Evolutionary conservation across 2,797 vertebrate species (phyloP).

Genomic region (Natrix natrix): DNA sequence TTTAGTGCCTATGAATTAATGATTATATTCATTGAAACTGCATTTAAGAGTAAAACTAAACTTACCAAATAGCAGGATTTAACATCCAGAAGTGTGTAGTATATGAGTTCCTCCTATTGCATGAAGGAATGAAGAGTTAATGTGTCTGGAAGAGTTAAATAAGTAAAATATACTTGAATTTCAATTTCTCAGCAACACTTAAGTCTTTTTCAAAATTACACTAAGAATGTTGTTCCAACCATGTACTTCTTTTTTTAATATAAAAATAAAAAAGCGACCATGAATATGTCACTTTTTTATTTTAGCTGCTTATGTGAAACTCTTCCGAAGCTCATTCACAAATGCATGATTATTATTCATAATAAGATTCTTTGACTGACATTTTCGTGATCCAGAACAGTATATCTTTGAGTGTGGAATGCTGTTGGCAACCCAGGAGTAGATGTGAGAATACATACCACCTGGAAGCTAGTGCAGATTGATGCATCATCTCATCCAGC

Average conservation of each 20-base stretch:
- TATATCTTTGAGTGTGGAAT: neutral
- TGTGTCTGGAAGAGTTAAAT: neutral
- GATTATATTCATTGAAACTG: neutral
- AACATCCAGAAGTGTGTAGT: neutral
- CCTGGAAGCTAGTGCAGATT: neutral
- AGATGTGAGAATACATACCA: neutral
- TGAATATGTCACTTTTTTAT: neutral
- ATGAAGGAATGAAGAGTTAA: neutral
- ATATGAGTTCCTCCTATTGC: neutral
- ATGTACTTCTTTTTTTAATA: neutral
- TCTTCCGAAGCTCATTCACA: neutral
- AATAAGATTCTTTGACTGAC: neutral
- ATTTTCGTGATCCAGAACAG: neutral
- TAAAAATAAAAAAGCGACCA: neutral
- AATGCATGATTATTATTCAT: neutral
- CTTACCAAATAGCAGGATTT: neutral
- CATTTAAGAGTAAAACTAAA: neutral
- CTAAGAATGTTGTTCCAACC: neutral
- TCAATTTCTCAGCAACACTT: neutral
- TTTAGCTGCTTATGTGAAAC: neutral
- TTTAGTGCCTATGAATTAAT: neutral
- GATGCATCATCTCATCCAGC: neutral
- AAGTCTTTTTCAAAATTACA: neutral
- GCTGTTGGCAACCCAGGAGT: neutral
- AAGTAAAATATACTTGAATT: neutral